A percentile compares a stretch with the other conserved stretches of the same genome.
Evolutionary conservation across 2,888 invertebrate species (phyloP).

Genomic region (Melangyna quadrimaculata): DNA sequence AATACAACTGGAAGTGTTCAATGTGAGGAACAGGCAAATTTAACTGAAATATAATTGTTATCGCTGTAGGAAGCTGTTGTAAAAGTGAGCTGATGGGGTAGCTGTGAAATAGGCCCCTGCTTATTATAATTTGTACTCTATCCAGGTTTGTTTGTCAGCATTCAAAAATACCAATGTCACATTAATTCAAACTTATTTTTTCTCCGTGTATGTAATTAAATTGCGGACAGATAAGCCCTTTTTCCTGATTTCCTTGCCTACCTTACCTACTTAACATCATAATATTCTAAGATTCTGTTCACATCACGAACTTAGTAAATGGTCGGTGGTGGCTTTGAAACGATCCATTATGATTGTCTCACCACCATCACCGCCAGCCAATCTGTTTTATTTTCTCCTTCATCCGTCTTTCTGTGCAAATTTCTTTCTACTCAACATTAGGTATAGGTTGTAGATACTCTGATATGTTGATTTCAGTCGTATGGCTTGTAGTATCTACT

Average conservation of each 20-base stretch:
- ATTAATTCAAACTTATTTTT: too few species aligned
- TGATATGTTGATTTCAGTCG: neutral
- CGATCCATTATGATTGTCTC: neutral
- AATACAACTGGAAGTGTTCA: too few species aligned
- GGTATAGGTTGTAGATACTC: neutral
- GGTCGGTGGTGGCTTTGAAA: neutral
- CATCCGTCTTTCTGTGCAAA: neutral
- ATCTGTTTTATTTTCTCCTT: neutral
- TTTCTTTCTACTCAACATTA: neutral
- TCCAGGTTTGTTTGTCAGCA: too few species aligned
- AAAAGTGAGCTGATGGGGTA: too few species aligned
- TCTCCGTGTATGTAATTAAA: neutral
- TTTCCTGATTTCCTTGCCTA: neutral
- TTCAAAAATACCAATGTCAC: too few species aligned
- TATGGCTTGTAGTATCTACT: too few species aligned
- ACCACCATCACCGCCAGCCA: neutral
- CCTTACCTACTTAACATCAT: slow-evolving; percentile 20
- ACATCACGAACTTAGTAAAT: slow-evolving; percentile 30
- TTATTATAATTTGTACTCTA: too few species aligned
- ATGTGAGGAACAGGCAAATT: too few species aligned
- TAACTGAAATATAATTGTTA: too few species aligned
- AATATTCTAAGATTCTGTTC: slow-evolving; percentile 56
- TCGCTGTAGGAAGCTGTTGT: too few species aligned
- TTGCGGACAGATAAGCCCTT: neutral
- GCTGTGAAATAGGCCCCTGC: too few species aligned